Percentiles rank a stretch among this genome's conserved stretches.
Conservation (phyloP, 2,797 vertebrate species). For the Centroberyx gerrardi region DNA sequence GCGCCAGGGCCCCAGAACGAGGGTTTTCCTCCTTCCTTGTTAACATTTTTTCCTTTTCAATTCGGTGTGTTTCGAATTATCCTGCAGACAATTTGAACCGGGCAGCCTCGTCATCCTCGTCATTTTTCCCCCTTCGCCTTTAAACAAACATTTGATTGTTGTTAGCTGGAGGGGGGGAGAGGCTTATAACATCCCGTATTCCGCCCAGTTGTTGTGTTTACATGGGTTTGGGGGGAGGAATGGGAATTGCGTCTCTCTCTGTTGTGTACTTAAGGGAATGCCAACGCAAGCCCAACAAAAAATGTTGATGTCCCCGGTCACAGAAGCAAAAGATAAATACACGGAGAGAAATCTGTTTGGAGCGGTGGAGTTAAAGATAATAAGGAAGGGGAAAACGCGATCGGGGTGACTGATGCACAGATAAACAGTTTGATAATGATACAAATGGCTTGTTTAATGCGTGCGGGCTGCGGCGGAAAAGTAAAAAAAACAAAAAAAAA, state of each 20-base stretch:
- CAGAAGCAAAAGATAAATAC: constrained; percentile 51
- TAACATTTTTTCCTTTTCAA: constrained; percentile 29
- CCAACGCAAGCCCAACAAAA: constrained; percentile 53
- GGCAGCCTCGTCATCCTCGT: constrained; percentile 24
- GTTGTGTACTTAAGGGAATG: constrained; percentile 54
- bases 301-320: constrained; percentile 50
- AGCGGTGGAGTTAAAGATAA: constrained; percentile 49
- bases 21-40: constrained; percentile 6
- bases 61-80: constrained; percentile 53
- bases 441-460: constrained; percentile 46
- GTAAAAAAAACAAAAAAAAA: not conserved
- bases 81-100: constrained; percentile 24
- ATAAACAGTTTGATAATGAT: constrained; percentile 56
- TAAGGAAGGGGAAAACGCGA: constrained; percentile 32
- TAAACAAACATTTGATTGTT: constrained; percentile 58
- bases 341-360: constrained; percentile 46
- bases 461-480: constrained; percentile 1
- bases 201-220: constrained; percentile 53
- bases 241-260: constrained; percentile 43
- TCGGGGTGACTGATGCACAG: constrained; percentile 19
- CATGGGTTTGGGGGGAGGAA: constrained; percentile 7
- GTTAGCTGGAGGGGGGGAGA: constrained; percentile 30
- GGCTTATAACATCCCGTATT: constrained; percentile 18
- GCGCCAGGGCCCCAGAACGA: not conserved
- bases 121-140: not conserved